phyloP scores from a whole-genome alignment of 2,113 vertebrate species.

The Mesoclemmys tuberculata region DNA sequence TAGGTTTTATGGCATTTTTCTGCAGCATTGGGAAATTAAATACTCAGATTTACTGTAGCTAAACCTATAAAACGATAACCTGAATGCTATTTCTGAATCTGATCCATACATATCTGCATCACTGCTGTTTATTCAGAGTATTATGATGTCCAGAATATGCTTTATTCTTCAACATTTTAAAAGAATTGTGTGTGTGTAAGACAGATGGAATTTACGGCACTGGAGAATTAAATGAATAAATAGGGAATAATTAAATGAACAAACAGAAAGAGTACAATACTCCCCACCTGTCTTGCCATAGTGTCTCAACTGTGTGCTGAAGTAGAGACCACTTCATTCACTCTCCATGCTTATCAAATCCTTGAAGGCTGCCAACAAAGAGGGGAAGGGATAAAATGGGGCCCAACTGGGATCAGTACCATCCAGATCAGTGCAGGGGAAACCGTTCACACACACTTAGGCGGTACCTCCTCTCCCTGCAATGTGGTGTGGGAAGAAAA shows the following conservation, averaged over 20 bases:
- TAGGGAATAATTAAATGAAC: no score
- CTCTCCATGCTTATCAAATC: background rate
- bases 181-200: background rate
- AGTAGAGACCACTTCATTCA: background rate
- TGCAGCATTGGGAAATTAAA: background rate
- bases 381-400: background rate
- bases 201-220: background rate
- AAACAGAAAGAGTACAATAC: background rate
- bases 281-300: background rate
- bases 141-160: background rate
- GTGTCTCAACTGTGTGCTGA: background rate
- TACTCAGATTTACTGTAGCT: background rate
- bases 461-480: no score
- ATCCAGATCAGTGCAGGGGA: background rate
- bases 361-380: background rate
- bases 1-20: background rate
- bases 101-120: background rate
- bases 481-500: no score
- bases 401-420: background rate
- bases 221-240: background rate
- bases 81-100: background rate
- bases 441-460: background rate
- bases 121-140: background rate
- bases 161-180: background rate
- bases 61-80: background rate